Conservation (phyloP, 2,113 vertebrate genomes). For the Ophthalmolycus amberensis region DNA sequence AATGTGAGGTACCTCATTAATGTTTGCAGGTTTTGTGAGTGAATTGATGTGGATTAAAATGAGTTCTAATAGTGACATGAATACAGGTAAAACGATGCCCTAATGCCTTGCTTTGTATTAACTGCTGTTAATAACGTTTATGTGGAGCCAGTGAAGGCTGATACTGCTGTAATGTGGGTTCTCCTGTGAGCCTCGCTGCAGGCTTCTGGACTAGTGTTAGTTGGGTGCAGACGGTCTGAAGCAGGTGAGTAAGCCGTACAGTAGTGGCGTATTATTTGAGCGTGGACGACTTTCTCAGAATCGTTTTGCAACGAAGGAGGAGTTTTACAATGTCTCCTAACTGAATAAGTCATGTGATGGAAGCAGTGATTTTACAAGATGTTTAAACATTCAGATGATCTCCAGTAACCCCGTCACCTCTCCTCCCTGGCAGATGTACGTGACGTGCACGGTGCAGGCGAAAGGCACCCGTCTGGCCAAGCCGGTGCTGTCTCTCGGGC, state of each 20-base stretch:
- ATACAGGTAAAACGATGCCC: not conserved
- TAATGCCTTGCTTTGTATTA: not conserved
- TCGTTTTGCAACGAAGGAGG: not conserved
- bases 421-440: slow-evolving; percentile 91
- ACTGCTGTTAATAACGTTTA: not conserved
- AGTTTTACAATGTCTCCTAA: not conserved
- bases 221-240: too few species aligned
- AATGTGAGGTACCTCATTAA: not conserved
- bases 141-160: not conserved
- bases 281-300: not conserved
- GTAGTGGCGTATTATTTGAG: not conserved
- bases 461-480: slow-evolving; percentile 97
- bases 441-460: slow-evolving; percentile 94
- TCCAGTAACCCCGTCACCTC: not conserved
- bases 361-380: not conserved
- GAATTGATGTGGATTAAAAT: not conserved
- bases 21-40: too few species aligned
- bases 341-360: not conserved
- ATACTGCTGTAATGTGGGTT: not conserved
- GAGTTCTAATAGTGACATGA: not conserved
- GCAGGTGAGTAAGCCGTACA: not conserved
- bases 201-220: not conserved
- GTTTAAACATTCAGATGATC: not conserved
- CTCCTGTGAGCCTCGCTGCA: not conserved
- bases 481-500: slow-evolving; percentile 91